A percentile compares a stretch with the other conserved stretches of the same genome.
phyloP scores from a whole-genome alignment of 2,797 vertebrate species.

The Anas capensis region DNA sequence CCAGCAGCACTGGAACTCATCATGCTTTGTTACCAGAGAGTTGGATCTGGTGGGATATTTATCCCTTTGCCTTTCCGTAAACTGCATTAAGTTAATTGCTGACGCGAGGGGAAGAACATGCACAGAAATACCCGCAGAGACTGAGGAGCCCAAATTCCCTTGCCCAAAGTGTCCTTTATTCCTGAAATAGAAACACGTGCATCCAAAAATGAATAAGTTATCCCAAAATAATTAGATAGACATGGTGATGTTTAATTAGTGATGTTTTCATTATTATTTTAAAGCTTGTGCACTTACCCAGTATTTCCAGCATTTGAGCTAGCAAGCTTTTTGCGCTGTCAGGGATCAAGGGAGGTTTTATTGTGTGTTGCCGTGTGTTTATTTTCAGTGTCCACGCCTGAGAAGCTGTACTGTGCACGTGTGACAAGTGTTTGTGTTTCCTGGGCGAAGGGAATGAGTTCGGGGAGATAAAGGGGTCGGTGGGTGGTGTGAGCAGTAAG shows the following conservation, averaged over 20 bases:
- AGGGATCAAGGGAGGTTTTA: background rate
- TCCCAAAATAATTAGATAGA: background rate
- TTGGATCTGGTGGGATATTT: background rate
- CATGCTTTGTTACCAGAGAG: background rate
- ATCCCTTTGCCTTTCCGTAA: background rate
- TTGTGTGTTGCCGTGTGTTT: background rate
- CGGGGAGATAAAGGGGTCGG: background rate
- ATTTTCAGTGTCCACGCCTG: background rate
- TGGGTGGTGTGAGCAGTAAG: background rate
- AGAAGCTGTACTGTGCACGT: background rate
- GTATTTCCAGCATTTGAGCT: background rate
- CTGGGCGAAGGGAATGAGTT: background rate
- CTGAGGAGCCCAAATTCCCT: background rate
- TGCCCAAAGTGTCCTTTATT: background rate
- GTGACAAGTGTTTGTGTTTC: constrained; percentile 33
- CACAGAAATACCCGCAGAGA: background rate
- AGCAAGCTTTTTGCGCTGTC: background rate
- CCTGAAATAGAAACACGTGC: background rate
- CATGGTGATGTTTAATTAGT: background rate
- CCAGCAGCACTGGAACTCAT: background rate
- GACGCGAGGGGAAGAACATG: background rate
- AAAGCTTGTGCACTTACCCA: background rate
- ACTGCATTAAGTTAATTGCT: background rate
- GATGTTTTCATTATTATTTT: background rate
- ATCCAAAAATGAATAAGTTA: background rate